Evolutionary conservation across 1,140 invertebrate genomes (phyloP).

Genomic region (Aphidius gifuensis): DNA sequence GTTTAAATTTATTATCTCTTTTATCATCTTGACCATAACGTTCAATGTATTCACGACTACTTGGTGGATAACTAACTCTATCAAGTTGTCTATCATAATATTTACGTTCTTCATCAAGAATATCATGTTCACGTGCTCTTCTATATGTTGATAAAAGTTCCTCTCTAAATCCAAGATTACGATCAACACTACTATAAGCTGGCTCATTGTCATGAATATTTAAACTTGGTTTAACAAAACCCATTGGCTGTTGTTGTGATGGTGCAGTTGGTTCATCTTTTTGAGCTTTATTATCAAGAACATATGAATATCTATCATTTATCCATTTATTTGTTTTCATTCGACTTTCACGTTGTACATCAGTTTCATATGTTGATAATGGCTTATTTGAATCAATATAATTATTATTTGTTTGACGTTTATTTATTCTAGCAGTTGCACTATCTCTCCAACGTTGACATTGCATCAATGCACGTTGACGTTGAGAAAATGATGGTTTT

Average conservation of each 20-base stretch:
- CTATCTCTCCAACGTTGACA: slow-evolving; percentile 46
- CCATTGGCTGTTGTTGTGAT: slow-evolving; percentile 31
- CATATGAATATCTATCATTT: slow-evolving; percentile 40
- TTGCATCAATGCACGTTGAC: slow-evolving; percentile 49
- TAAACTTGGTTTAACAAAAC: slow-evolving; percentile 32
- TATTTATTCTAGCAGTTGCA: slow-evolving; percentile 17
- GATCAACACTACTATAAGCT: neutral
- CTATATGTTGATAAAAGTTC: slow-evolving; percentile 11
- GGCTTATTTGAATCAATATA: slow-evolving; percentile 3
- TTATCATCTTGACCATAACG: slow-evolving; percentile 19
- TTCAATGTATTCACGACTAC: too few relatives aligned
- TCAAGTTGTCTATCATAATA: neutral
- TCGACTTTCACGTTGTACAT: slow-evolving; percentile 25
- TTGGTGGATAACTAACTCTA: too few relatives aligned
- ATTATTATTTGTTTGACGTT: slow-evolving; percentile 18
- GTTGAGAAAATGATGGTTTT: slow-evolving; percentile 46
- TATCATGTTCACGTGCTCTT: neutral
- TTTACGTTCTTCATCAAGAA: neutral
- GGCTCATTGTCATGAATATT: slow-evolving; percentile 6
- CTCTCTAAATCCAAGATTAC: slow-evolving; percentile 15
- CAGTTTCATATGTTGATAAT: neutral
- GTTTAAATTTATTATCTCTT: slow-evolving; percentile 43
- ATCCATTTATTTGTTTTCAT: slow-evolving; percentile 41
- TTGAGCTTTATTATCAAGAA: neutral
- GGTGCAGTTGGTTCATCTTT: slow-evolving; percentile 10